Conservation (phyloP, 2,113 vertebrate species). For the Nycticorax nycticorax region DNA sequence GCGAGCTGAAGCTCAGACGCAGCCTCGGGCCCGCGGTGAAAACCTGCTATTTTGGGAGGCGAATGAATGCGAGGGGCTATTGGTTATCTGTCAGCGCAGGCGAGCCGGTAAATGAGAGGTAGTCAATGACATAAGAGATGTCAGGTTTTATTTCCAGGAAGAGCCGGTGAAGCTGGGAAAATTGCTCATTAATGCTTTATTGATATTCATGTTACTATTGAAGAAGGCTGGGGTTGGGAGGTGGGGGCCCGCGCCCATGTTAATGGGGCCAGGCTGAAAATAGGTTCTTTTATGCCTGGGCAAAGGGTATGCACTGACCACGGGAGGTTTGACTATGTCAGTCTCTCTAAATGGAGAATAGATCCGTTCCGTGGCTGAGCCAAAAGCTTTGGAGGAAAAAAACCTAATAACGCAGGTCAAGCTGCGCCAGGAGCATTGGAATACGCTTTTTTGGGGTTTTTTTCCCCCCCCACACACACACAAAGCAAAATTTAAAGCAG, state of each 20-base stretch:
- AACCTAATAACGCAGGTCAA: constrained; percentile 1
- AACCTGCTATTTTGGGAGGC: constrained; percentile 10
- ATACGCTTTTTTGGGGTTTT: neutral
- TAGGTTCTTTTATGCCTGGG: constrained; percentile 59
- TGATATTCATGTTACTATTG: constrained; percentile 71
- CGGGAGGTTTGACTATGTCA: neutral
- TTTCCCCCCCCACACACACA: neutral
- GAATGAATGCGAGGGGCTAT: neutral
- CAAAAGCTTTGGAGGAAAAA: constrained; percentile 28
- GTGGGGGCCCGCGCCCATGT: neutral
- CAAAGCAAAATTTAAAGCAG: constrained; percentile 15
- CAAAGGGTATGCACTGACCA: constrained; percentile 51
- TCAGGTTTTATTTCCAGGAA: constrained; percentile 75
- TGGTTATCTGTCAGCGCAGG: constrained; percentile 43
- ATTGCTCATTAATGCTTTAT: constrained; percentile 73
- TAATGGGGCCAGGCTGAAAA: constrained; percentile 64
- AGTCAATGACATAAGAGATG: constrained; percentile 64
- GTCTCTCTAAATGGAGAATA: neutral
- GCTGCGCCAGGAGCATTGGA: neutral
- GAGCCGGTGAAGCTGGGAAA: constrained; percentile 68
- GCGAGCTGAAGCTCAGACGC: neutral
- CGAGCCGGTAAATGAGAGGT: neutral
- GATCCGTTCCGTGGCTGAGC: constrained; percentile 1
- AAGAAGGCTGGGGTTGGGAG: constrained; percentile 46
- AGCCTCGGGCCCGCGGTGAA: neutral